Evolutionary conservation across 2,888 invertebrate genomes (phyloP).

Genomic region (Tetramorium bicarinatum): DNA sequence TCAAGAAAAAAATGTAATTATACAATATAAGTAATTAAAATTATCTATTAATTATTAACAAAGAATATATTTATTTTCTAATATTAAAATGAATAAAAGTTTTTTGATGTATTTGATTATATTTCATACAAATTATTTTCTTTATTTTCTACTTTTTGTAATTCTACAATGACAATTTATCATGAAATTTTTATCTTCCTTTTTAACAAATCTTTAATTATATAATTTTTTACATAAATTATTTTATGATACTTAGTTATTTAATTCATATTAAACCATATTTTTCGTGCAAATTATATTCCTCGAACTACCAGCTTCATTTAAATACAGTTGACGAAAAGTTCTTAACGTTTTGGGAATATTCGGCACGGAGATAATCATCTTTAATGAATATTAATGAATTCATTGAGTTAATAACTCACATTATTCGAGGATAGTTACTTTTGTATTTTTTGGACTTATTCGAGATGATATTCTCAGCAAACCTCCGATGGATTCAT

Average conservation of each 20-base stretch:
- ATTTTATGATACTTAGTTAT: not conserved
- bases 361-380: constrained; percentile 6
- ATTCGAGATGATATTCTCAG: not conserved
- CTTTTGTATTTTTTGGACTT: constrained; percentile 7
- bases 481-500: not conserved
- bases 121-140: not conserved
- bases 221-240: not conserved
- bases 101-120: constrained; percentile 12
- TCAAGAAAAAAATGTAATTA: not conserved
- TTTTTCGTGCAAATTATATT: constrained; percentile 7
- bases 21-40: not conserved
- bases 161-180: not conserved
- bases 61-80: not conserved
- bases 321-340: constrained; percentile 18
- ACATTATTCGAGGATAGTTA: constrained; percentile 26
- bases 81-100: not conserved
- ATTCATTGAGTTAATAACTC: constrained; percentile 41
- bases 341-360: constrained; percentile 22
- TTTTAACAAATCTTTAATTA: not conserved
- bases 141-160: not conserved
- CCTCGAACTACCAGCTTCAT: not conserved
- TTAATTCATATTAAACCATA: constrained; percentile 5
- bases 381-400: constrained; percentile 48
- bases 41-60: not conserved
- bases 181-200: not conserved